Conservation (phyloP, 2,888 invertebrate genomes). For the Nemotelus pantherinus region DNA sequence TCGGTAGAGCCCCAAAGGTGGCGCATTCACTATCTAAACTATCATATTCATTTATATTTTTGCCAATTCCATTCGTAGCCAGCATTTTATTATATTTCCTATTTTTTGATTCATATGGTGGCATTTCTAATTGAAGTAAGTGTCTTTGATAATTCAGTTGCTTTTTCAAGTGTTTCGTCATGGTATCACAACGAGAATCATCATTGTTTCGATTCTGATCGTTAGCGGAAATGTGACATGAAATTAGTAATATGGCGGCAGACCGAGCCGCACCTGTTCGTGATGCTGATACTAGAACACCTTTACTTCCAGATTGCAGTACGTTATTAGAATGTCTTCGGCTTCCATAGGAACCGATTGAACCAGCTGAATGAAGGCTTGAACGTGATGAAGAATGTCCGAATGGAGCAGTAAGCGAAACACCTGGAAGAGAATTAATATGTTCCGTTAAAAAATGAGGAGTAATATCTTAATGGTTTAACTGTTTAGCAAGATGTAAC, state of each 20-base stretch:
- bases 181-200: slow-evolving; percentile 53
- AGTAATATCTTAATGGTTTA: too few relatives aligned
- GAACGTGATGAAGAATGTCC: slow-evolving; percentile 71
- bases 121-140: slow-evolving; percentile 64
- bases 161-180: slow-evolving; percentile 65
- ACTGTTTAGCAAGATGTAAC: too few relatives aligned
- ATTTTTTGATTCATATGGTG: slow-evolving; percentile 63
- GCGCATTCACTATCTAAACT: slow-evolving; percentile 62
- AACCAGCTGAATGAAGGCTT: slow-evolving; percentile 69
- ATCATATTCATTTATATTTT: slow-evolving; percentile 60
- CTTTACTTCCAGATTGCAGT: slow-evolving; percentile 69
- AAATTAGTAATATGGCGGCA: slow-evolving; percentile 95
- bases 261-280: slow-evolving; percentile 93
- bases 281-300: slow-evolving; percentile 79
- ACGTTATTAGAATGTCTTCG: slow-evolving; percentile 66
- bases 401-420: slow-evolving; percentile 71
- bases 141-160: slow-evolving; percentile 65
- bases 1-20: slow-evolving; percentile 65
- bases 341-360: slow-evolving; percentile 67
- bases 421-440: slow-evolving; percentile 64
- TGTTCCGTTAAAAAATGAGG: not conserved
- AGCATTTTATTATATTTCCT: slow-evolving; percentile 62
- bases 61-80: slow-evolving; percentile 63
- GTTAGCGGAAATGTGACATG: slow-evolving; percentile 79
- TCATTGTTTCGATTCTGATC: slow-evolving; percentile 66